A percentile compares a stretch with the other conserved stretches of the same genome.
phyloP scores from a whole-genome alignment of 2,113 vertebrate species.

The Pterocles orientalis region DNA sequence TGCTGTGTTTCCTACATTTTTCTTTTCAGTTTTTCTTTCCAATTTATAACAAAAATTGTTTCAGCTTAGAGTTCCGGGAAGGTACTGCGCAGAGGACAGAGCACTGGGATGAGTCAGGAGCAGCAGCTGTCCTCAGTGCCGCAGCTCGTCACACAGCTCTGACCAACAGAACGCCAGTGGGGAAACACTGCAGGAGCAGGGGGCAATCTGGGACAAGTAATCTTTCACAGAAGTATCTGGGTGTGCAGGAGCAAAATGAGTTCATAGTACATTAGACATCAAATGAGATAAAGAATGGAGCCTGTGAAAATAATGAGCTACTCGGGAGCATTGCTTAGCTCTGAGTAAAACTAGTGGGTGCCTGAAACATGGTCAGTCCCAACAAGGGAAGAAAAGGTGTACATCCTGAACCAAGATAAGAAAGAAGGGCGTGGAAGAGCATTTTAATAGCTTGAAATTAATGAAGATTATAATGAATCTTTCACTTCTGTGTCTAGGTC shows the following conservation, averaged over 20 bases:
- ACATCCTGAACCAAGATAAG: background rate
- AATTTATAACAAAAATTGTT: background rate
- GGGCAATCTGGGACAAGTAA: slow-evolving; percentile 40
- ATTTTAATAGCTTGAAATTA: background rate
- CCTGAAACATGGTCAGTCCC: background rate
- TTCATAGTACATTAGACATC: background rate
- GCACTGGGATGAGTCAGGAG: background rate
- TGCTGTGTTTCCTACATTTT: background rate
- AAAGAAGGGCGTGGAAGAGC: background rate
- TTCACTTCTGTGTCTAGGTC: background rate
- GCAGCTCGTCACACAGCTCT: background rate
- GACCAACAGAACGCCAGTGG: background rate
- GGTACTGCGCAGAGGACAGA: background rate
- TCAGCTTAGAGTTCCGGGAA: background rate
- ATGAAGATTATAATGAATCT: background rate
- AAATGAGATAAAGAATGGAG: background rate
- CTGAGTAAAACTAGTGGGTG: background rate
- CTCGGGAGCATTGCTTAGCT: background rate
- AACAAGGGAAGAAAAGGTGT: background rate
- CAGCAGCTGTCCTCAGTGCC: slow-evolving; percentile 29
- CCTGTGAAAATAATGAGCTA: background rate
- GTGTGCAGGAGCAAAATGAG: background rate
- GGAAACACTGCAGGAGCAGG: background rate
- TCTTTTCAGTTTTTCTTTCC: background rate
- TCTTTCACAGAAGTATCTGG: background rate